These are phyloP conservation scores for Apocheima hispidaria DNA, from an alignment of 2,888 invertebrate species.

Conservation along the genomic window DNA sequence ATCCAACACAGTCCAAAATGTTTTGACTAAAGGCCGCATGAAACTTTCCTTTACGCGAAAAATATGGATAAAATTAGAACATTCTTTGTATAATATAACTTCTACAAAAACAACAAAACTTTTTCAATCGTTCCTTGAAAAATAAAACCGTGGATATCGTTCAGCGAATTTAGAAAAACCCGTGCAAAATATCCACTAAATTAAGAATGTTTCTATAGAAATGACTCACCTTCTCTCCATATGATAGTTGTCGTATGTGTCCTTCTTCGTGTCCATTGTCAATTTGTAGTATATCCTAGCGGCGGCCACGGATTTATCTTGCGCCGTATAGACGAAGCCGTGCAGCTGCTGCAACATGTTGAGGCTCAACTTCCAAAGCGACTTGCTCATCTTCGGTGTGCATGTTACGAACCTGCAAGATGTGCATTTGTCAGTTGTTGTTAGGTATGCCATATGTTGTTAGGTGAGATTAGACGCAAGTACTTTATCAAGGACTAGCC, in stretches of 20 bases:
- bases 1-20: too few species aligned
- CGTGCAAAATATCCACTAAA: neutral
- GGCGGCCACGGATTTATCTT: conserved; percentile 72
- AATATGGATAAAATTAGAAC: too few species aligned
- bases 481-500: too few species aligned
- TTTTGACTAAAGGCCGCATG: too few species aligned
- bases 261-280: conserved; percentile 68
- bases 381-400: conserved; percentile 89
- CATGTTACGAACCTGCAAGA: conserved; percentile 88
- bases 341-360: conserved; percentile 75
- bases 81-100: too few species aligned
- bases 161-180: neutral
- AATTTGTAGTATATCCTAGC: conserved; percentile 78
- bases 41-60: too few species aligned
- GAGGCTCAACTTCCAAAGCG: conserved; percentile 80
- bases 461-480: too few species aligned
- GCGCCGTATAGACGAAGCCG: conserved; percentile 74
- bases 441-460: neutral
- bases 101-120: neutral
- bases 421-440: neutral
- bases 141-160: too few species aligned
- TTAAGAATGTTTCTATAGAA: neutral
- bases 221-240: conserved; percentile 70
- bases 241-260: conserved; percentile 61
- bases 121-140: too few species aligned